Evolutionary conservation across 2,113 vertebrate species (phyloP).

Genomic region (Nanorana parkeri): DNA sequence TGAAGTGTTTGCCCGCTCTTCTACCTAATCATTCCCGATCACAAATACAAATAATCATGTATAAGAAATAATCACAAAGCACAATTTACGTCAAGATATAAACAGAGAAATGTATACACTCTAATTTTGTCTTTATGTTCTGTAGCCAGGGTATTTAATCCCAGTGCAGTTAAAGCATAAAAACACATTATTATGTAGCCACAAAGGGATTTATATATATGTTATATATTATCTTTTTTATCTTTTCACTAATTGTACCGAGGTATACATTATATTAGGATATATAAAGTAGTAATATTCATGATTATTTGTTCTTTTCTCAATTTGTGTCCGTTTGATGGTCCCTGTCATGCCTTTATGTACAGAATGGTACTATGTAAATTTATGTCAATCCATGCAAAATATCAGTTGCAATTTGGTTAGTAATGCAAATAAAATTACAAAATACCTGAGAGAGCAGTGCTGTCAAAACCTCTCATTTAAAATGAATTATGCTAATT

Average conservation of each 20-base stretch:
- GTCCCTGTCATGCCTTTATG: too few relatives aligned
- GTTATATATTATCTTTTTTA: too few relatives aligned
- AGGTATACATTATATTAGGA: too few relatives aligned
- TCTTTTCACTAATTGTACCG: too few relatives aligned
- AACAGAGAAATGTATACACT: neutral
- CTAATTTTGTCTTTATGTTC: conserved; percentile 6
- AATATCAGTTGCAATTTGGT: neutral
- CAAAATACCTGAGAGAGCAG: neutral
- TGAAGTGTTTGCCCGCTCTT: neutral
- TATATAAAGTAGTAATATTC: too few relatives aligned
- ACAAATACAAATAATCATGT: neutral
- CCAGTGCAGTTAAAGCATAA: neutral
- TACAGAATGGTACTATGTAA: neutral
- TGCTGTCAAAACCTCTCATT: neutral
- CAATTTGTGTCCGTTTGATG: neutral
- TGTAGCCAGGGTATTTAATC: conserved; percentile 13
- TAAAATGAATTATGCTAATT: conserved; percentile 17
- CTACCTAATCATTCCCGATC: conserved; percentile 8
- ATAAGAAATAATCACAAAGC: neutral
- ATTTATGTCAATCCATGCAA: neutral
- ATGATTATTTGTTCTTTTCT: too few relatives aligned
- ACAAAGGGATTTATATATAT: conserved; percentile 4
- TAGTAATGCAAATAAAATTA: conserved; percentile 21
- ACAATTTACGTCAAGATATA: conserved; percentile 11
- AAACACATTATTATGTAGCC: neutral